These are phyloP conservation scores for Lycophotia porphyrea DNA, from an alignment of 2,888 invertebrate species.

Conservation along the genomic window DNA sequence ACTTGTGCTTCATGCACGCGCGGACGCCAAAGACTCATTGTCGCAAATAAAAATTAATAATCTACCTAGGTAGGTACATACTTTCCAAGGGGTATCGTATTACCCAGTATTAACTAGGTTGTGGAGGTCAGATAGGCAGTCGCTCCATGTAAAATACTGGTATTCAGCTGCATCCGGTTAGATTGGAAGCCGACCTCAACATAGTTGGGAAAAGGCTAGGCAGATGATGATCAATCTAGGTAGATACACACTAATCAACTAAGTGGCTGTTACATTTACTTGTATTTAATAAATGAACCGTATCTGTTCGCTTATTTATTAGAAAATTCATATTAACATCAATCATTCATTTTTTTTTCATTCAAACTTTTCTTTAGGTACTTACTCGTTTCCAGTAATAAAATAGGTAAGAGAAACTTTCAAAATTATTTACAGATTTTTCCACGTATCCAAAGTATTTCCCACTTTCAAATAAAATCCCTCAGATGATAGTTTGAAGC, in stretches of 20 bases:
- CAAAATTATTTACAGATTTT: background rate
- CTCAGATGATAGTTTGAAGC: background rate
- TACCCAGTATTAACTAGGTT: too few relatives aligned
- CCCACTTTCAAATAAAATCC: background rate
- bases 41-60: background rate
- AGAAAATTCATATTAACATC: background rate
- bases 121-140: too few relatives aligned
- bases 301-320: background rate
- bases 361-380: background rate
- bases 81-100: too few relatives aligned
- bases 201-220: too few relatives aligned
- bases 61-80: too few relatives aligned
- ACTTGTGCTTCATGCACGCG: background rate
- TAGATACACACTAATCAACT: too few relatives aligned
- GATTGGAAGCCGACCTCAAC: too few relatives aligned
- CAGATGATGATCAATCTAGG: too few relatives aligned
- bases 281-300: background rate
- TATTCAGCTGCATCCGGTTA: too few relatives aligned
- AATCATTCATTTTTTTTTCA: too few relatives aligned
- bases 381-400: background rate
- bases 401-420: too few relatives aligned
- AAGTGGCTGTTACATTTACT: background rate
- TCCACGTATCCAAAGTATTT: background rate
- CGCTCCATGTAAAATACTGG: too few relatives aligned
- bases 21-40: background rate